Conservation (phyloP, 2,797 vertebrate species). For the Esox masquinongy region DNA sequence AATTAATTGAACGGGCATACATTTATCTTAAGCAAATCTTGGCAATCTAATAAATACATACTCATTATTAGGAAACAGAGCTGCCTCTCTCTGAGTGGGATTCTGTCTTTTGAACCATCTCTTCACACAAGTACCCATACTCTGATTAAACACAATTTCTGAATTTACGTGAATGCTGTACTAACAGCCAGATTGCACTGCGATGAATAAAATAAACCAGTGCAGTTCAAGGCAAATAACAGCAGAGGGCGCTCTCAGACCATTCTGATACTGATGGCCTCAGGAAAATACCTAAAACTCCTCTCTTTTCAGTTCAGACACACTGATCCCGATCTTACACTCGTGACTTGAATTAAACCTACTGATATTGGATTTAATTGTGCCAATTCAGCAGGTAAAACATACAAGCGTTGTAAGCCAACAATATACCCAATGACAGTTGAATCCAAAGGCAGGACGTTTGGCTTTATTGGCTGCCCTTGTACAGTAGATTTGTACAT, state of each 20-base stretch:
- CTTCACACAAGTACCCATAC: neutral
- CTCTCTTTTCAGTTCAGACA: too few relatives aligned
- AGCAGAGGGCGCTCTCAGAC: slow-evolving; percentile 43
- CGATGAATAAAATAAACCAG: neutral
- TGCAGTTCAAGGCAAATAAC: slow-evolving; percentile 10
- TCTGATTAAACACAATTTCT: neutral
- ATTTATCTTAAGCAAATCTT: slow-evolving; percentile 2
- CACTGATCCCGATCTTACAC: neutral
- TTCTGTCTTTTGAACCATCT: neutral
- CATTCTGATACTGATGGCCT: too few relatives aligned
- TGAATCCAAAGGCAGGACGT: neutral
- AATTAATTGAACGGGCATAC: neutral
- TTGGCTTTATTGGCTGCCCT: neutral
- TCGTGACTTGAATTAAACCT: neutral
- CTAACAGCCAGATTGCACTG: neutral
- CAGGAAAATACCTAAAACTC: too few relatives aligned
- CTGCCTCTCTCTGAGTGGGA: neutral
- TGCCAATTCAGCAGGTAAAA: neutral
- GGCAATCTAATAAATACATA: neutral
- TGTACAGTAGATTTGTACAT: neutral
- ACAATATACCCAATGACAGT: neutral
- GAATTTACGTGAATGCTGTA: neutral
- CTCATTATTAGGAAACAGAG: neutral
- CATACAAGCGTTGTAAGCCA: neutral
- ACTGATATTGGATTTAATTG: neutral